Evolutionary conservation across 2,797 vertebrate genomes (phyloP), one percentile per base, ranked within the genome.

Genomic region (Myotis myotis): DNA sequence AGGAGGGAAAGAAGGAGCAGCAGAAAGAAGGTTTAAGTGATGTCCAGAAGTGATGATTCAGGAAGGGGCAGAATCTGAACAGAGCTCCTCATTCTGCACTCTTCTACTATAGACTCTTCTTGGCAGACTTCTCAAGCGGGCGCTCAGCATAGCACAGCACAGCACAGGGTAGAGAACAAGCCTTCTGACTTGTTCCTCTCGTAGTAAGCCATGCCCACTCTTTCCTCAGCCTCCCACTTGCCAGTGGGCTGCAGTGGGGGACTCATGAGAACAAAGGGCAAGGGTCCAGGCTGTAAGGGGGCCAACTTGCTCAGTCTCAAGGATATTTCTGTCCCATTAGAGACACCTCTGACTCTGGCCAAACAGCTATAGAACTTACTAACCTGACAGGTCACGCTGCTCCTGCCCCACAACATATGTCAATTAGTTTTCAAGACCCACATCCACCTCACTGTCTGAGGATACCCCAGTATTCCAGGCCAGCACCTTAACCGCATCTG

Each of bases 1-100:
- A 30, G 53, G 19, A 53, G 23, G 53, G 41, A 57, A 36, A 82
- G 44, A 47, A 60, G 41, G 51, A 76, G 2, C 0, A 5, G 9
- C 6, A 53, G 33, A 81, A 68, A 94, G 60, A 86, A 83, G 12
- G n/a, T n/a, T n/a, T 68, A n/a, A 68, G 38, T n/a, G 38, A 82
- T 9, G 1, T 25, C 17, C 20, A 3, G 28, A 62, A 72, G 12
- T 17, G 17, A 13, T 19, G 25, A 23, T 25, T 25, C 66, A 44
- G 55, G 17, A 62, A 28, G 13, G 6, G 15, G 62, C 16, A 60
- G 36, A 17, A 10, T 13, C 53, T 23, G 1, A 19, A 38, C 2
- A 23, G 60, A 64, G 8, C 1, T 3, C 11, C 30, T 30, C 72
- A 10, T 2, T 0, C 79, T 17, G 44, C 71, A 82, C 38, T 92